These are phyloP conservation scores for Peromyscus eremicus DNA, from an alignment of 2,797 vertebrate genomes.

Conservation along the genomic window DNA sequence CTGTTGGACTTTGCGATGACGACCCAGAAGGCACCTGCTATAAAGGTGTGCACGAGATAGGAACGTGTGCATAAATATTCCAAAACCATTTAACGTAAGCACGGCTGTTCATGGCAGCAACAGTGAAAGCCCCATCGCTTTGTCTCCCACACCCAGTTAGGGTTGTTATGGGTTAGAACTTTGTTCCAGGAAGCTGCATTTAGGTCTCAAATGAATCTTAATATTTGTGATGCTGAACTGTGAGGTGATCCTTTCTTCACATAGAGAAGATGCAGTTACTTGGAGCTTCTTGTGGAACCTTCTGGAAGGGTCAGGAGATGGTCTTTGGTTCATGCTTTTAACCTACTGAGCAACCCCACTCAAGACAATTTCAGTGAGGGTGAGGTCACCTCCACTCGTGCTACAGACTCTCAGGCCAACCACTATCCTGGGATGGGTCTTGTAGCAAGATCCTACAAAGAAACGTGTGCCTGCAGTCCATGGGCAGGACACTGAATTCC, in stretches of 20 bases:
- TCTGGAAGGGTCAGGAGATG: no score
- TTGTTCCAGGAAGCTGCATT: not conserved
- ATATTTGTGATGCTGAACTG: not conserved
- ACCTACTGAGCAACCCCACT: not conserved
- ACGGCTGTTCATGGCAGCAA: not conserved
- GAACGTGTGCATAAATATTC: accelerated
- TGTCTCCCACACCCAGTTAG: accelerated
- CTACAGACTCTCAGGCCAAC: accelerated
- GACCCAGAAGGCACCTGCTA: accelerated
- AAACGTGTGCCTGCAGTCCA: accelerated
- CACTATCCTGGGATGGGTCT: not conserved
- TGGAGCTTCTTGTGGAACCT: not conserved
- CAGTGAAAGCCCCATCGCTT: not conserved
- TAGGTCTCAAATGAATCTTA: not conserved
- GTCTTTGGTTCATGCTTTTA: accelerated
- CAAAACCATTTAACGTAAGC: not conserved
- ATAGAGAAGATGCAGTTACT: not conserved
- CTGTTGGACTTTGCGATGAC: accelerated
- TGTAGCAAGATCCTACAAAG: not conserved
- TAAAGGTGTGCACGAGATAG: accelerated
- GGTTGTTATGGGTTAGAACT: accelerated
- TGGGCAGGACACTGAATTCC: not conserved
- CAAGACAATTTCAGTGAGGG: not conserved
- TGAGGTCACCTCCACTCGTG: accelerated
- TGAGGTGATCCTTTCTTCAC: not conserved